Conservation (phyloP, 2,888 invertebrate species). For the Drosophila ezoana region DNA sequence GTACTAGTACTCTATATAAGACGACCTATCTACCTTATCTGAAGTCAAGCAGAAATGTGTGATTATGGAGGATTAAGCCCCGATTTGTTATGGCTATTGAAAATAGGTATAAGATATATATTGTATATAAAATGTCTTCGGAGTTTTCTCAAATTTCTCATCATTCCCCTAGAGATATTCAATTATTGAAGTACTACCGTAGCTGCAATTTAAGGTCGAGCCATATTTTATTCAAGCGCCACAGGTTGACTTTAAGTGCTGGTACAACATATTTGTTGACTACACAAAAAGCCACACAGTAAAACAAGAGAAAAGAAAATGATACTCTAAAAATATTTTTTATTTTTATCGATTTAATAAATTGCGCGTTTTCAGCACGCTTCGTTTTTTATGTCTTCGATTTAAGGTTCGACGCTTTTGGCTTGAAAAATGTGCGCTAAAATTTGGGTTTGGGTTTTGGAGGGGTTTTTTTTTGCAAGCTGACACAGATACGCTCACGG, state of each 20-base stretch:
- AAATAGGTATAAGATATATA: too few relatives aligned
- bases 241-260: conserved; percentile 46
- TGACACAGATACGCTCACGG: conserved; percentile 70
- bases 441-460: conserved; percentile 38
- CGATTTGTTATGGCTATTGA: too few relatives aligned
- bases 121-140: too few relatives aligned
- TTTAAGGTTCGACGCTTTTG: conserved; percentile 53
- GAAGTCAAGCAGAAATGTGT: too few relatives aligned
- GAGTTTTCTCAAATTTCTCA: too few relatives aligned
- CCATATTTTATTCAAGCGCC: conserved; percentile 14
- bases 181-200: not conserved
- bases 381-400: conserved; percentile 54
- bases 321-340: conserved; percentile 19
- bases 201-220: not conserved
- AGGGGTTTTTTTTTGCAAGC: conserved; percentile 32
- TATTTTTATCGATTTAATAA: conserved; percentile 74
- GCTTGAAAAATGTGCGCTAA: conserved; percentile 44
- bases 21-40: too few relatives aligned
- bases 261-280: conserved; percentile 37
- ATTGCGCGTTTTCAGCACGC: conserved; percentile 45
- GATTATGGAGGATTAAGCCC: too few relatives aligned
- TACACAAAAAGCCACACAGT: not conserved
- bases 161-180: too few relatives aligned
- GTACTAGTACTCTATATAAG: too few relatives aligned
- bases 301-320: not conserved